These are phyloP conservation scores for Allygus modestus DNA, from an alignment of 2,888 invertebrate species.

Conservation along the genomic window DNA sequence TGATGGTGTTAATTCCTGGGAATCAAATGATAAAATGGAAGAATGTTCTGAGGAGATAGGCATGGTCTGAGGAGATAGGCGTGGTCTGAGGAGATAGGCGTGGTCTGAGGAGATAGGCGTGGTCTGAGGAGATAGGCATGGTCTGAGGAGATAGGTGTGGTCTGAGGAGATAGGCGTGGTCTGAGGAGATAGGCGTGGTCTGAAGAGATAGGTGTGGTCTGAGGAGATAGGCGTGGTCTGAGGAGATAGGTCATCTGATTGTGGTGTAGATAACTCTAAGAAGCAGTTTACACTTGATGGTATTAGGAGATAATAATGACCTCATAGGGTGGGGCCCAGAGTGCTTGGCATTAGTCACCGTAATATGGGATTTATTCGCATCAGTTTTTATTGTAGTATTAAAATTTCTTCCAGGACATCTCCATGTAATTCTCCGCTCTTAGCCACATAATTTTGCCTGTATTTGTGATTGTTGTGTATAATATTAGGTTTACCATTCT, in stretches of 20 bases:
- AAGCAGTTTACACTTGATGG: neutral
- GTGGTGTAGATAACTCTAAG: neutral
- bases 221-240: slow-evolving; percentile 8
- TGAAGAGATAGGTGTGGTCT: neutral
- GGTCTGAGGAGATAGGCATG: neutral
- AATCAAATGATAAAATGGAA: neutral
- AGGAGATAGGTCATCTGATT: too few relatives aligned
- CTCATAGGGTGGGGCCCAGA: slow-evolving; percentile 27
- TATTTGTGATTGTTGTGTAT: slow-evolving; percentile 24
- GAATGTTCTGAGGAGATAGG: slow-evolving; percentile 23
- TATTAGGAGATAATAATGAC: slow-evolving; percentile 25
- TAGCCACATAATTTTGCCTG: slow-evolving; percentile 31
- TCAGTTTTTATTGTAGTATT: slow-evolving; percentile 33
- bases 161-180: neutral
- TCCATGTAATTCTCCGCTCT: slow-evolving; percentile 26
- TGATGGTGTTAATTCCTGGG: slow-evolving; percentile 25
- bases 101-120: slow-evolving; percentile 26
- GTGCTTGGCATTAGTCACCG: slow-evolving; percentile 19
- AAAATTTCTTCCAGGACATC: slow-evolving; percentile 6
- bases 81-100: neutral
- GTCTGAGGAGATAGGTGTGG: slow-evolving; percentile 22
- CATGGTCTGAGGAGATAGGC: neutral
- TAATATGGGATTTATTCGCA: slow-evolving; percentile 24
- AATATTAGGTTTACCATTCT: slow-evolving; percentile 30
- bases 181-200: slow-evolving; percentile 21